Conservation (phyloP, 2,797 vertebrate species). For the Chelon auratus region DNA sequence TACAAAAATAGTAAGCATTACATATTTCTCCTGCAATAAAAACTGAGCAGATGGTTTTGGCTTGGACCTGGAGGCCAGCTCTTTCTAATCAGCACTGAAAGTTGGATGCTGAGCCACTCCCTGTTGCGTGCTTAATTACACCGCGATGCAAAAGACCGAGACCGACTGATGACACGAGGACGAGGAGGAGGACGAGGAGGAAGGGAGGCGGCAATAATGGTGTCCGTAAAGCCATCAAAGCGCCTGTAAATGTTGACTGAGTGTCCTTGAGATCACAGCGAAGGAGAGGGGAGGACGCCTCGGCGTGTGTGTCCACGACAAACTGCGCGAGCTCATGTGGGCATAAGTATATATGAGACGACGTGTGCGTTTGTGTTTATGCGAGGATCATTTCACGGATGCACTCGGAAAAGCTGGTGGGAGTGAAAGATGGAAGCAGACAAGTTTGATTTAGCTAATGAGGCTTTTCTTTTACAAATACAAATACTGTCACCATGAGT, state of each 20-base stretch:
- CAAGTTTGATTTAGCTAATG: conserved; percentile 21
- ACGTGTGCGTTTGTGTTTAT: conserved; percentile 8
- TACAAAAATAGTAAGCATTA: conserved; percentile 13
- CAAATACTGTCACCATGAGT: conserved; percentile 37
- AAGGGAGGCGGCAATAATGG: conserved; percentile 68
- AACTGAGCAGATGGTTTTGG: conserved; percentile 66
- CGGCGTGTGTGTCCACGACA: conserved; percentile 27
- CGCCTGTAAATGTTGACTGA: conserved; percentile 81
- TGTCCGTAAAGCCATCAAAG: conserved; percentile 79
- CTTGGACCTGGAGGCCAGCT: conserved; percentile 32
- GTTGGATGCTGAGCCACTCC: conserved; percentile 61
- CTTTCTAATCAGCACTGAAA: conserved; percentile 58
- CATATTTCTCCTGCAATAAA: conserved; percentile 27
- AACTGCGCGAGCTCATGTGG: conserved; percentile 34
- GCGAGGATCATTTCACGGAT: conserved; percentile 4
- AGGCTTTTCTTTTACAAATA: conserved; percentile 37
- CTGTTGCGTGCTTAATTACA: conserved; percentile 80
- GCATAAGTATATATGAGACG: conserved; percentile 22
- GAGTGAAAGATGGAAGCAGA: not conserved
- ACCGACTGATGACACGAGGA: conserved; percentile 65
- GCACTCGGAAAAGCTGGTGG: conserved; percentile 8
- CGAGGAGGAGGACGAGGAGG: conserved; percentile 39
- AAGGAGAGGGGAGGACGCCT: conserved; percentile 32
- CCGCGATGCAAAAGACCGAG: conserved; percentile 69
- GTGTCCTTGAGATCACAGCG: conserved; percentile 79